These are phyloP conservation scores for Caenorhabditis remanei DNA, from an alignment of 1,140 invertebrate species.

Conservation along the genomic window DNA sequence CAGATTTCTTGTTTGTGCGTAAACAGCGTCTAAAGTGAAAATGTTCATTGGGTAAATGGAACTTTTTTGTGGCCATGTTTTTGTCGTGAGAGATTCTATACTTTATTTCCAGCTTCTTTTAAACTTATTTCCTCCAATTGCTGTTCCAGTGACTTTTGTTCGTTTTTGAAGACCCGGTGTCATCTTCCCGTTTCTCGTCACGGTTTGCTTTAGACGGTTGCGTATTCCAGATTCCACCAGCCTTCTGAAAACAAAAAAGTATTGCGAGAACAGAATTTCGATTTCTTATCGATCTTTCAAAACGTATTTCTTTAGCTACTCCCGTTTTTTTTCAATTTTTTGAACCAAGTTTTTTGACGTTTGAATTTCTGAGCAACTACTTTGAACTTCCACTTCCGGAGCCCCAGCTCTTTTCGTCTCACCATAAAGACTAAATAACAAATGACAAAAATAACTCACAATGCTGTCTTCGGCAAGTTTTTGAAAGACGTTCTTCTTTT, in stretches of 20 bases:
- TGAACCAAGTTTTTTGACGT: too few species aligned
- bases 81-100: neutral
- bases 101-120: neutral
- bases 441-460: constrained; percentile 14
- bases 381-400: neutral
- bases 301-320: too few species aligned
- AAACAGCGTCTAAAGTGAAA: neutral
- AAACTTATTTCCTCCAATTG: constrained; percentile 25
- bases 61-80: constrained; percentile 29
- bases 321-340: too few species aligned
- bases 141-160: constrained; percentile 25
- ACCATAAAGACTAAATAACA: neutral
- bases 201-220: constrained; percentile 14
- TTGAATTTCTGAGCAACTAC: too few species aligned
- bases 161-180: neutral
- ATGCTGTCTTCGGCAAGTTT: constrained; percentile 38
- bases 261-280: too few species aligned
- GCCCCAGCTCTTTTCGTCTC: neutral
- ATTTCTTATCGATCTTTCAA: too few species aligned
- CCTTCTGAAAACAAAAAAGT: neutral
- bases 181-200: constrained; percentile 35
- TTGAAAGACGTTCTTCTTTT: constrained; percentile 18
- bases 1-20: neutral
- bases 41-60: constrained; percentile 47
- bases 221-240: constrained; percentile 3